Percentiles rank a stretch among this genome's conserved stretches.
Evolutionary conservation across 2,888 invertebrate genomes (phyloP).

Genomic region (Pecten maximus): DNA sequence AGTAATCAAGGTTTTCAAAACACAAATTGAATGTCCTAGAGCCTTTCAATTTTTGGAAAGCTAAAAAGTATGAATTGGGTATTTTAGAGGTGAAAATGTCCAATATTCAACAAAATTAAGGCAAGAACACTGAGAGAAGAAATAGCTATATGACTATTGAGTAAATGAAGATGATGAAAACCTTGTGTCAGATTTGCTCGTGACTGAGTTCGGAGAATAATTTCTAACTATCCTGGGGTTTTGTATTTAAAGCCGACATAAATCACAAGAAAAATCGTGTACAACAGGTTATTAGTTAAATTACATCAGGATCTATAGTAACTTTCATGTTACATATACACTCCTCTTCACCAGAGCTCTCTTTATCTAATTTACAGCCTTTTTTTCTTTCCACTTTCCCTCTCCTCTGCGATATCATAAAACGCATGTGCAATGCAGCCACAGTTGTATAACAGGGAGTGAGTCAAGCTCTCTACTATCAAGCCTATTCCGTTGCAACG

Average conservation of each 20-base stretch:
- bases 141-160: background rate
- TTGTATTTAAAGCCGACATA: background rate
- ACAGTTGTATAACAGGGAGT: background rate
- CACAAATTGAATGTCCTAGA: too few relatives aligned
- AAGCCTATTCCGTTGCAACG: background rate
- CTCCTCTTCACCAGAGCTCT: background rate
- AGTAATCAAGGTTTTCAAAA: too few relatives aligned
- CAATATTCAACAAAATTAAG: too few relatives aligned
- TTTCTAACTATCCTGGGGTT: background rate
- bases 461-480: background rate
- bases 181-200: background rate
- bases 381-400: background rate
- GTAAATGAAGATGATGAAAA: background rate
- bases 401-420: background rate
- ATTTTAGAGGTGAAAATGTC: too few relatives aligned
- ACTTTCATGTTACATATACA: background rate
- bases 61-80: too few relatives aligned
- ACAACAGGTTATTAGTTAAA: slow-evolving; percentile 7
- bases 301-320: background rate
- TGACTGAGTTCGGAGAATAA: background rate
- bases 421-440: background rate
- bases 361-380: background rate
- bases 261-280: background rate
- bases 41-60: too few relatives aligned
- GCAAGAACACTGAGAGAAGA: background rate